Base-by-base conservation (phyloP, 2,888 invertebrate species). In the Cantharis flavilabris region DNA sequence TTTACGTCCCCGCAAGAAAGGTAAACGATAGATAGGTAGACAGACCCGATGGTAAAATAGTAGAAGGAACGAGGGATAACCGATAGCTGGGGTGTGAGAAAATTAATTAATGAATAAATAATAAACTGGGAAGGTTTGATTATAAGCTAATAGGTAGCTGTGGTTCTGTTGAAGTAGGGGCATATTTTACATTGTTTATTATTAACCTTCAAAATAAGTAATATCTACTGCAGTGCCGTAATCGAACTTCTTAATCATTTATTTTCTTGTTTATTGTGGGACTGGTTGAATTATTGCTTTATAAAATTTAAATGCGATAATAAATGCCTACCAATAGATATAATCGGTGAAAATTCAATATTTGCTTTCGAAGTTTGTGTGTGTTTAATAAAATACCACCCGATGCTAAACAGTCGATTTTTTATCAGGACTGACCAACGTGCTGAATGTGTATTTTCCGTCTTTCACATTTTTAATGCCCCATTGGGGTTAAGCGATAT, bases 41-140 rank as follows among this genome's bases (percentile, higher is more conserved):
- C n/a, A 69, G 70, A 75, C 70, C 64, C 62, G 65, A 70, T 71
- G 63, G 10, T 69, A 65, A 62, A 76, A 73, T 71, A 26, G 26
- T 26, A 70, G 69, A 23, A 78, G 69, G 7, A 79, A 69, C 65
- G 75, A 75, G 75, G 79, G 77, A 77, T 75, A 75, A 75, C 75
- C 75, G 23, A 77, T 75, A 70, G 30, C 30, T 20, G 71, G 79
- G 80, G 77, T 81, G 82, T 78, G 79, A 79, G 79, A 79, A 85
- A 84, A 88, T 88, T 88, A 88, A 88, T 88, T 88, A 88, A 88
- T 88, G 88, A 88, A 88, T 88, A 88, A 88, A 87, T 88, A 87
- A 88, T 88, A 85, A 84, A 84, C 83, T 84, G 84, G 85, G 83
- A 83, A 83, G 84, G 86, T 86, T 86, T 87, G 87, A 87, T 87